phyloP scores from a whole-genome alignment of 2,797 vertebrate genomes.

The Vespertilio murinus region DNA sequence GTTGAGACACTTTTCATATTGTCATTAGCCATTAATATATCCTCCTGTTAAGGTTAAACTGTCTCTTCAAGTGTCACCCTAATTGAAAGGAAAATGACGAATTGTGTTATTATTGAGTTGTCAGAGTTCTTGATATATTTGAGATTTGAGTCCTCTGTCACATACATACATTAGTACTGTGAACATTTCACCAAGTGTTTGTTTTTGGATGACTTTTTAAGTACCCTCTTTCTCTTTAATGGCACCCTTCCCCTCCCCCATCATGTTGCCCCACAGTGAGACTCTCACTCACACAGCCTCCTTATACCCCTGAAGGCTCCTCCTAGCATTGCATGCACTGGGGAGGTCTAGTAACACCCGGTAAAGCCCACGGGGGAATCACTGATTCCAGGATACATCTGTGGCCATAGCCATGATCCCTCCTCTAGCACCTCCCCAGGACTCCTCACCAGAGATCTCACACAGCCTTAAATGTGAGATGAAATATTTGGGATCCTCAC shows the following conservation, averaged over 20 bases:
- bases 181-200: not conserved
- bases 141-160: not conserved
- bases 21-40: not conserved
- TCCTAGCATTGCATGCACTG: too few species aligned
- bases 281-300: not conserved
- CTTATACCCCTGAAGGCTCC: not conserved
- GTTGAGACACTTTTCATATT: not conserved
- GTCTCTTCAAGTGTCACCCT: not conserved
- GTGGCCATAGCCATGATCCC: too few species aligned
- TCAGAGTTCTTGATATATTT: conserved; percentile 1
- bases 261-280: not conserved
- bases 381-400: not conserved
- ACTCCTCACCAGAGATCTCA: not conserved
- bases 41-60: not conserved
- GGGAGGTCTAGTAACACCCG: too few species aligned
- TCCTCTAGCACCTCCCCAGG: not conserved
- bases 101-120: not conserved
- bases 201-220: not conserved
- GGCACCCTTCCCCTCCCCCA: accelerated
- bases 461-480: not conserved
- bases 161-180: not conserved
- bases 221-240: not conserved
- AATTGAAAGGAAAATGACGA: not conserved
- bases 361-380: not conserved
- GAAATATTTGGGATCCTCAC: not conserved